Evolutionary conservation across 2,888 invertebrate genomes (phyloP), one percentile per base, ranked within the genome.

Genomic region (Malacosoma neustria): DNA sequence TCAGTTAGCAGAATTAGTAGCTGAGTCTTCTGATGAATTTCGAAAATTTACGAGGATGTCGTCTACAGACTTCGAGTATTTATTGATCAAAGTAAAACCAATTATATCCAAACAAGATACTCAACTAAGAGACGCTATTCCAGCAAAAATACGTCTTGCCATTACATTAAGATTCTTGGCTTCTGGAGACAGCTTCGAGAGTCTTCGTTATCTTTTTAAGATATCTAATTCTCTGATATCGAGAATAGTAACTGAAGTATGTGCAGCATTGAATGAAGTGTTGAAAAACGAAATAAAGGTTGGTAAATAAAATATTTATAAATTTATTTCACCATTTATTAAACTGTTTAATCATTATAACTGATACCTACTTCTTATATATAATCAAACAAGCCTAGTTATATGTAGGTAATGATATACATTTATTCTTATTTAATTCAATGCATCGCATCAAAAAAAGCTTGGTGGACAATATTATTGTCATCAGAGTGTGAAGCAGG

Each of bases 131-230:
- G 9, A 22, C 33, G 31, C 40, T 13, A 37, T 40, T 5, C 40
- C 40, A 36, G 13, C 40, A 30, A 34, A 40, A 40, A 32, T 40
- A 31, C 34, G 36, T 7, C 32, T 40, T n/a, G 40, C 40, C 9
- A 31, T 40, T 13, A 40, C 36, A 13, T 36, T 36, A 37, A 32
- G 40, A 37, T 40, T 31, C 13, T 34, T 37, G 32, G 35, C 38
- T 31, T 32, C 38, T 6, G 38, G 38, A 4, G 35, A 38, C 29
- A 29, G 29, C 13, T 38, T 32, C 22, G 7, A 32, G 14, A 38
- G 32, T 11, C 29, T 38, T 22, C 38, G 32, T 11, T 34, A 29
- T n/a, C 13, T 38, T n/a, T 38, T 38, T 13, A 35, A 35, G 35
- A 30, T 35, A 14, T 35, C 35, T 6, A 30, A n/a, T 9, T 12